Conservation (phyloP, 2,888 invertebrate genomes). For the Ligdia adustata region DNA sequence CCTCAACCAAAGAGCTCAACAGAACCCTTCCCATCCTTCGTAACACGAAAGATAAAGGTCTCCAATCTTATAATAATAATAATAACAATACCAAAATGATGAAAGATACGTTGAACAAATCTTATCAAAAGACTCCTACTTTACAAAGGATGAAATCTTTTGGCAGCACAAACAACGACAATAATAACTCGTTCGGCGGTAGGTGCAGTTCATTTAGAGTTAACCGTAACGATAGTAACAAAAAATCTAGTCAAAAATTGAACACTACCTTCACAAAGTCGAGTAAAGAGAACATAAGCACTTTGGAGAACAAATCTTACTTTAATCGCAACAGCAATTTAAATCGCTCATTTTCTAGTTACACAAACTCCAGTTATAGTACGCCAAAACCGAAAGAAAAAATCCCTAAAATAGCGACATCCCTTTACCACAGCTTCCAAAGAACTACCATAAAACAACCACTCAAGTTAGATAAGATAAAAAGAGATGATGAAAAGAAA, state of each 20-base stretch:
- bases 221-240: constrained; percentile 61
- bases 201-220: constrained; percentile 77
- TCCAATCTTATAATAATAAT: constrained; percentile 55
- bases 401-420: constrained; percentile 77
- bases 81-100: constrained; percentile 74
- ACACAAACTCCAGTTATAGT: constrained; percentile 70
- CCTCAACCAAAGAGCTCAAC: constrained; percentile 68
- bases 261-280: constrained; percentile 78
- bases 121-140: constrained; percentile 79
- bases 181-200: constrained; percentile 62
- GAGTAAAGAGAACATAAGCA: constrained; percentile 76
- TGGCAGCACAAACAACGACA: constrained; percentile 70
- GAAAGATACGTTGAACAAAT: constrained; percentile 79
- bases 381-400: constrained; percentile 78
- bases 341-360: constrained; percentile 76
- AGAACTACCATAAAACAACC: constrained; percentile 73
- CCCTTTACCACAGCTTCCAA: constrained; percentile 78
- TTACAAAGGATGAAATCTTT: constrained; percentile 81
- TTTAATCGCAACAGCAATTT: constrained; percentile 71
- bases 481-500: constrained; percentile 66
- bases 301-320: constrained; percentile 64
- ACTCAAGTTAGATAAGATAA: constrained; percentile 75
- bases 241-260: constrained; percentile 71
- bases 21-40: constrained; percentile 75
- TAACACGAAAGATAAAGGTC: constrained; percentile 65